A percentile compares a stretch with the other conserved stretches of the same genome.
These are phyloP conservation scores for Drosophila affinis DNA, from an alignment of 2,888 invertebrate species.

Conservation along the genomic window DNA sequence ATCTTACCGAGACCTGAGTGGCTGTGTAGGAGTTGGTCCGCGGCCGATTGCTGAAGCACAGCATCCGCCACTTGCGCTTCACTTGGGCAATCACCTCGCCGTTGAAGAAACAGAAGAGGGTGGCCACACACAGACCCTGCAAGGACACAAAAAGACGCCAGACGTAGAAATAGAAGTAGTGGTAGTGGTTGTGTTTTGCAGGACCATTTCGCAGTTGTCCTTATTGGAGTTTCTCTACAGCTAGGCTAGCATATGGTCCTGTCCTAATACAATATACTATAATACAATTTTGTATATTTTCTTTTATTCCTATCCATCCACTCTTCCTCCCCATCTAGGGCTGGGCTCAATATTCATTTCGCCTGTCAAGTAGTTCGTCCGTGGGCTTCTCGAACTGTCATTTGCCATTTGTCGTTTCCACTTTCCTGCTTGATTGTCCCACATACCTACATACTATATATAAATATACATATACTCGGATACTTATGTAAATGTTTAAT, in stretches of 20 bases:
- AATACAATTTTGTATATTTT: constrained; percentile 33
- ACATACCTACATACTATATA: background rate
- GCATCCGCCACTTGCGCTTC: constrained; percentile 91
- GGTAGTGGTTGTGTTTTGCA: background rate
- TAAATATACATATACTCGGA: background rate
- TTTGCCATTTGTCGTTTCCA: constrained; percentile 40
- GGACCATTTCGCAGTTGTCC: constrained; percentile 35
- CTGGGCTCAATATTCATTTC: constrained; percentile 32
- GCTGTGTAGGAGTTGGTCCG: constrained; percentile 93
- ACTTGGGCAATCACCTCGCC: constrained; percentile 96
- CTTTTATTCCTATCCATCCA: constrained; percentile 13
- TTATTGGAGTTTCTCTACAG: constrained; percentile 18
- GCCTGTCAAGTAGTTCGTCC: constrained; percentile 11
- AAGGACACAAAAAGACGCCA: constrained; percentile 21
- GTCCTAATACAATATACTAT: constrained; percentile 31
- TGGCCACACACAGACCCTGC: constrained; percentile 96
- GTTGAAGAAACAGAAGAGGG: constrained; percentile 96
- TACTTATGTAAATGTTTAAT: constrained; percentile 51
- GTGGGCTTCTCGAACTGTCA: constrained; percentile 14
- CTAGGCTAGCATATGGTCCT: constrained; percentile 4
- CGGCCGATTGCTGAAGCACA: constrained; percentile 88
- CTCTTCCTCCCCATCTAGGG: background rate
- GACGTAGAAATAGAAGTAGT: constrained; percentile 7
- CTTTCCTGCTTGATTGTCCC: constrained; percentile 23
- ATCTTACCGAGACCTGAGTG: constrained; percentile 94